Evolutionary conservation across 35 echinoderm and acorn worm species (phyloP).

Genomic region (Diadema setosum): DNA sequence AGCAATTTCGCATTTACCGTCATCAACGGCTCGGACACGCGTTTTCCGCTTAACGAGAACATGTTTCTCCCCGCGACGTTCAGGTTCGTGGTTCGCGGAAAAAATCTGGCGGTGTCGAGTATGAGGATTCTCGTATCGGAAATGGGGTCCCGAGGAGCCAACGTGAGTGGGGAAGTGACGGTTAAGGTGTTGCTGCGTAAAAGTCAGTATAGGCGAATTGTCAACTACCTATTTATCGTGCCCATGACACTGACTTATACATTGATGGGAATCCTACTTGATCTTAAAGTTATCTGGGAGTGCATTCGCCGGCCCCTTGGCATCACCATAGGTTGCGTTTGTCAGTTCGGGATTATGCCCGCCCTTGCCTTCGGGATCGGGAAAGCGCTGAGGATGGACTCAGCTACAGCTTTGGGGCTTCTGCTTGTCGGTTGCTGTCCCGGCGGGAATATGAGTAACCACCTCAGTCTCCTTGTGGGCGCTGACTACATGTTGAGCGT

Average conservation of each 20-base stretch:
- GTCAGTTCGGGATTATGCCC: slow-evolving; percentile 44
- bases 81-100: background rate
- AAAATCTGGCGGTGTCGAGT: background rate
- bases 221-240: background rate
- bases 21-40: background rate
- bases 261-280: slow-evolving; percentile 31
- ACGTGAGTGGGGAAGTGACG: background rate
- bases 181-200: background rate
- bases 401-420: slow-evolving; percentile 21
- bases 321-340: slow-evolving; percentile 13
- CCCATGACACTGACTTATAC: slow-evolving; percentile 17
- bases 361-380: slow-evolving; percentile 15
- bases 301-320: slow-evolving; percentile 3
- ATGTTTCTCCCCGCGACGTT: background rate
- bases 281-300: slow-evolving; percentile 9
- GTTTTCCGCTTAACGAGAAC: background rate
- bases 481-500: slow-evolving; percentile 44
- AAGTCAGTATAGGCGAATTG: too few species aligned
- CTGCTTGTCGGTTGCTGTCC: slow-evolving; percentile 47
- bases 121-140: background rate
- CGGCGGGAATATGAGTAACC: slow-evolving; percentile 51
- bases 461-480: slow-evolving; percentile 34
- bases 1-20: background rate
- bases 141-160: background rate
- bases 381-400: slow-evolving; percentile 9